Evolutionary conservation across 2,797 vertebrate genomes (phyloP).

Genomic region (Coregonus ussuriensis): DNA sequence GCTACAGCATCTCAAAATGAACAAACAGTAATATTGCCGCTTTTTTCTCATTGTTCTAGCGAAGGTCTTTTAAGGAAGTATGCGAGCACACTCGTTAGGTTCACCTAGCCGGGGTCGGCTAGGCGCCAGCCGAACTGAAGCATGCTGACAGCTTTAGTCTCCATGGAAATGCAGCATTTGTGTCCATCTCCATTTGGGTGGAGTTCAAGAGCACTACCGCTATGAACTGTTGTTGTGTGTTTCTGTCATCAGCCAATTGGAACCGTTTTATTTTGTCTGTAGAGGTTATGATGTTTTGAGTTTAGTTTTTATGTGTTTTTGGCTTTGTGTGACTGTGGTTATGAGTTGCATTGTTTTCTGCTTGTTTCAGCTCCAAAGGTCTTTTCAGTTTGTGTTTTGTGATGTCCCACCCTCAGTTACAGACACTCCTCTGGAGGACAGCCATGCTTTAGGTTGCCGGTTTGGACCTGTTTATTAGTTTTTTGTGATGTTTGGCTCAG

Average conservation of each 20-base stretch:
- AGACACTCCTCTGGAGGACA: conserved; percentile 6
- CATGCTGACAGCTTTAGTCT: background rate
- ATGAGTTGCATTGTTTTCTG: too few relatives aligned
- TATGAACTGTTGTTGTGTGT: background rate
- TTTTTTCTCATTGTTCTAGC: too few relatives aligned
- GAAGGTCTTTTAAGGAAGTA: too few relatives aligned
- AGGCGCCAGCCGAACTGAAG: too few relatives aligned
- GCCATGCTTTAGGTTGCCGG: conserved; percentile 15
- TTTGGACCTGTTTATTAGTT: conserved; percentile 2
- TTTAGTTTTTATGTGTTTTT: background rate
- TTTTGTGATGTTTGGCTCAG: conserved; percentile 24
- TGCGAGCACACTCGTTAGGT: too few relatives aligned
- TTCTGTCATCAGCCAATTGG: background rate
- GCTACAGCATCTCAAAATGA: too few relatives aligned
- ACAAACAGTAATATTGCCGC: too few relatives aligned
- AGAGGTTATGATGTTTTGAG: background rate
- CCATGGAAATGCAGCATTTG: background rate
- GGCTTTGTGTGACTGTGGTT: background rate
- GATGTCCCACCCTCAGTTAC: too few relatives aligned
- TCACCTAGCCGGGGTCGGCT: too few relatives aligned
- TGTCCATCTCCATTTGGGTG: background rate
- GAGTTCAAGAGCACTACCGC: background rate
- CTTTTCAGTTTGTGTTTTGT: background rate
- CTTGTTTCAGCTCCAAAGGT: background rate
- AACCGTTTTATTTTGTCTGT: background rate